phyloP scores from a whole-genome alignment of 2,888 invertebrate species.

The Fabriciana adippe region DNA sequence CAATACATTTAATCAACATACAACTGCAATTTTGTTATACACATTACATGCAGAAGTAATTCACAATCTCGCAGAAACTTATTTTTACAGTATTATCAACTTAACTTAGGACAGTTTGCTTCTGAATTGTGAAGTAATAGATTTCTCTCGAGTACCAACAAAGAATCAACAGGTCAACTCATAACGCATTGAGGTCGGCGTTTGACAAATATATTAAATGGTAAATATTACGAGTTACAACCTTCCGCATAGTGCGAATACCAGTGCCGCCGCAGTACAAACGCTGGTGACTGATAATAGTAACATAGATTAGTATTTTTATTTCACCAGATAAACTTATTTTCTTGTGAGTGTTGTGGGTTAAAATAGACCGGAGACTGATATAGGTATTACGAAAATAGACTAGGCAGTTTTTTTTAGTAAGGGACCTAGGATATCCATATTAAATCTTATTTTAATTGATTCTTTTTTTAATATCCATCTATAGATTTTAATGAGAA shows the following conservation, averaged over 20 bases:
- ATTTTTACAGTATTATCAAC: constrained; percentile 37
- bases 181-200: constrained; percentile 38
- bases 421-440: no score
- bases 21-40: no score
- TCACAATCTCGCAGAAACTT: constrained; percentile 35
- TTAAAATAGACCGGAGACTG: no score
- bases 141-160: constrained; percentile 37
- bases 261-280: constrained; percentile 52
- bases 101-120: constrained; percentile 30
- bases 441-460: no score
- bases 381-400: no score
- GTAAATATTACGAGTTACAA: constrained; percentile 44
- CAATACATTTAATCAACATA: no score
- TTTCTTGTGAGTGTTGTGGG: no score
- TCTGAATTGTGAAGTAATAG: constrained; percentile 36
- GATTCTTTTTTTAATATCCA: no score
- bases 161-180: constrained; percentile 38
- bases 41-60: no score
- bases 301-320: constrained; percentile 26
- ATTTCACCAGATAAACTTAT: no score
- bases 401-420: no score
- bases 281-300: constrained; percentile 38
- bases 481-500: no score
- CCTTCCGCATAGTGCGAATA: constrained; percentile 67
- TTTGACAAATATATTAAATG: constrained; percentile 39